These are phyloP conservation scores for Xyrichtys novacula DNA, from an alignment of 2,797 vertebrate genomes.

Conservation along the genomic window DNA sequence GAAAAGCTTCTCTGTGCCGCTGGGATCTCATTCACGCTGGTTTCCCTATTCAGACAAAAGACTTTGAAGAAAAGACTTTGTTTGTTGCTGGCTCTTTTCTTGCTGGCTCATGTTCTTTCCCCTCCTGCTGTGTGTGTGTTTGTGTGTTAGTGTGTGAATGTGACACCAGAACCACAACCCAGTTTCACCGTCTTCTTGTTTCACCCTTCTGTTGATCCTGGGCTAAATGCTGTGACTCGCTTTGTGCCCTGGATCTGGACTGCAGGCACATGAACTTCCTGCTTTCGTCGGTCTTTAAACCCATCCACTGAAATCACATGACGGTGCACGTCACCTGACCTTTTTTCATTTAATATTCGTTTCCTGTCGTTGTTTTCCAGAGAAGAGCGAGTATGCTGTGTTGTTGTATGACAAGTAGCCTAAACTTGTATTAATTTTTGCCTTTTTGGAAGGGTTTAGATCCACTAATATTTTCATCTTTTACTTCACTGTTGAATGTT, in stretches of 20 bases:
- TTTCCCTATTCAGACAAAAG: not conserved
- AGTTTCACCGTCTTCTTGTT: constrained; percentile 8
- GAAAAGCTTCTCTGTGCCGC: constrained; percentile 47
- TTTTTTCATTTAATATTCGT: not conserved
- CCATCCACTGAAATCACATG: constrained; percentile 49
- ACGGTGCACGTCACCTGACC: not conserved
- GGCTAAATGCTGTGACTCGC: constrained; percentile 44
- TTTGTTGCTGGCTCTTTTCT: constrained; percentile 17
- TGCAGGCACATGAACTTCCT: constrained; percentile 1
- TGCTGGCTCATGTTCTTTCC: constrained; percentile 19
- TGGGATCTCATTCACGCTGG: not conserved
- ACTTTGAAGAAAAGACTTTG: constrained; percentile 40
- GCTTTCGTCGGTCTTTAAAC: constrained; percentile 27
- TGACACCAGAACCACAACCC: constrained; percentile 3
- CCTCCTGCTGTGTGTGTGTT: constrained; percentile 22
- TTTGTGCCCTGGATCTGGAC: constrained; percentile 23
- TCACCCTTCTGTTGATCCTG: constrained; percentile 3
- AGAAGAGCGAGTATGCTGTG: constrained; percentile 44
- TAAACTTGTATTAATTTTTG: constrained; percentile 57
- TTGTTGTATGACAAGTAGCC: constrained; percentile 57
- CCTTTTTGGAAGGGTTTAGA: constrained; percentile 68
- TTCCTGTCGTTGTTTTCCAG: constrained; percentile 9
- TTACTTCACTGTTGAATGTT: constrained; percentile 68
- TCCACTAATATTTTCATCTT: constrained; percentile 65
- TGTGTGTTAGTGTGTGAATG: no score